These are phyloP conservation scores for Pantala flavescens DNA, from an alignment of 1,140 invertebrate species.

Conservation along the genomic window DNA sequence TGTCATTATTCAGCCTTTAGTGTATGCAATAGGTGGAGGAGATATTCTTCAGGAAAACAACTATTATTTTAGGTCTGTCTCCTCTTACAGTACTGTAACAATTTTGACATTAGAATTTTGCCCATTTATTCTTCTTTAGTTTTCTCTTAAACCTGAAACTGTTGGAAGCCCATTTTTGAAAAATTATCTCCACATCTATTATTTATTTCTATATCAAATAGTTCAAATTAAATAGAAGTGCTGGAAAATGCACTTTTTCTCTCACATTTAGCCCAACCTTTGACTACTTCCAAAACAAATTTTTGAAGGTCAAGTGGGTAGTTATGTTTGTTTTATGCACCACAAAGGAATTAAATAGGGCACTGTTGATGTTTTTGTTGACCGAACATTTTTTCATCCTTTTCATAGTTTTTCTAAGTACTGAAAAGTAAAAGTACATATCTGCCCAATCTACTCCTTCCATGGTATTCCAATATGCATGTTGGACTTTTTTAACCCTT, in stretches of 20 bases:
- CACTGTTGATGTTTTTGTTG: neutral
- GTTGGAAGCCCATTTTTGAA: too few species aligned
- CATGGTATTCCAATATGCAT: neutral
- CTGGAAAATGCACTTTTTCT: constrained; percentile 13
- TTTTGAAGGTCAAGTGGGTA: neutral
- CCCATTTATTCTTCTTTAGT: too few species aligned
- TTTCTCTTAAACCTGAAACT: too few species aligned
- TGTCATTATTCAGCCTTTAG: too few species aligned
- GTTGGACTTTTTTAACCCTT: neutral
- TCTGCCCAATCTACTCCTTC: neutral
- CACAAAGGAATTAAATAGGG: neutral
- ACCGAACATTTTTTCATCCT: neutral
- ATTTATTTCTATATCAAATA: too few species aligned
- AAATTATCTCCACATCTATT: too few species aligned
- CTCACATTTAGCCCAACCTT: constrained; percentile 15
- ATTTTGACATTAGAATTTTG: too few species aligned
- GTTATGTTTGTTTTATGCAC: neutral
- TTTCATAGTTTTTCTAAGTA: neutral
- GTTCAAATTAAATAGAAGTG: too few species aligned
- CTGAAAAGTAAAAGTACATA: neutral
- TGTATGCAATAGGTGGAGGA: too few species aligned
- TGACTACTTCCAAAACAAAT: constrained; percentile 6
- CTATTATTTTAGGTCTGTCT: too few species aligned
- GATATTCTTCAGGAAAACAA: too few species aligned
- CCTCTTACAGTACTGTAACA: too few species aligned